Conservation (phyloP, 2,888 invertebrate genomes). For the Phasia obesa region DNA sequence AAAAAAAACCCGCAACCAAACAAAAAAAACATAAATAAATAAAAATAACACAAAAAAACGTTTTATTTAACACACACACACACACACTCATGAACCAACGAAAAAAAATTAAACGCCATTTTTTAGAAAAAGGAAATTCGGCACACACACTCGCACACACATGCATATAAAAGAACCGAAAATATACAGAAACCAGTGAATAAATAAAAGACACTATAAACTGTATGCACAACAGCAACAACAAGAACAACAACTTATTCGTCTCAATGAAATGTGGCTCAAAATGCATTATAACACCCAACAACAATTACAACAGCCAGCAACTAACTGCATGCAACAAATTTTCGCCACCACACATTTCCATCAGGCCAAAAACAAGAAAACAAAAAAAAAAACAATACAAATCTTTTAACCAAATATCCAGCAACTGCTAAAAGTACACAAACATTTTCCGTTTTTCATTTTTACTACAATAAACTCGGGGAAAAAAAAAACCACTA, state of each 20-base stretch:
- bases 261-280: constrained; percentile 63
- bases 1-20: constrained; percentile 67
- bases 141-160: background rate
- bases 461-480: too few relatives aligned
- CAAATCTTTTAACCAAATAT: constrained; percentile 30
- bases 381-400: too few relatives aligned
- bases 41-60: constrained; percentile 50
- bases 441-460: background rate
- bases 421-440: constrained; percentile 23
- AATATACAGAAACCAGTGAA: constrained; percentile 66
- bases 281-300: constrained; percentile 60
- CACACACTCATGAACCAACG: constrained; percentile 27
- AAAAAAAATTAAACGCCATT: constrained; percentile 63
- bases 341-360: constrained; percentile 44
- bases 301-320: constrained; percentile 30
- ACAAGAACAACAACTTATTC: constrained; percentile 15
- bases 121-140: constrained; percentile 49
- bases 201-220: constrained; percentile 37
- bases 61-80: constrained; percentile 27
- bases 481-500: too few relatives aligned
- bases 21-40: constrained; percentile 52
- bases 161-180: constrained; percentile 45
- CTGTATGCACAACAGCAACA: background rate
- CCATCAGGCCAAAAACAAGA: constrained; percentile 31
- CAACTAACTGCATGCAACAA: too few relatives aligned